Base-by-base conservation (phyloP, 2,113 vertebrate species). In the Eleginops maclovinus region DNA sequence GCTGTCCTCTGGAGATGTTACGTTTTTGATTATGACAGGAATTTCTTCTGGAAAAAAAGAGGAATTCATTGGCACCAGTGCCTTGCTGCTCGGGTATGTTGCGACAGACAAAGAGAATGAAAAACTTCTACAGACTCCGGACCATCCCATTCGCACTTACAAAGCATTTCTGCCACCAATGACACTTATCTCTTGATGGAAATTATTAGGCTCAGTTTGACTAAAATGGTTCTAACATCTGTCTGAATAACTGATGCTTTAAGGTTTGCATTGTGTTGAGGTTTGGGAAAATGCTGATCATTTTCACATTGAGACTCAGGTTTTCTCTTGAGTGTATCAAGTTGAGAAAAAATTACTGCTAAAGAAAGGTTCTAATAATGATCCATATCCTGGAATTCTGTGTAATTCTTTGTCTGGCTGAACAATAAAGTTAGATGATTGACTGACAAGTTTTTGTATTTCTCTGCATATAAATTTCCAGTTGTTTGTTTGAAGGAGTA, bases 11-110 rank as follows among this genome's bases (percentile, higher is more conserved):
- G 62, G 71, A 79, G 66, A 82, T 80, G 49, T 87, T 68, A 83
- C 82, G 79, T 77, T 81, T 80, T 66, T 65, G 58, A 85, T 75
- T 82, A 78, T 88, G 84, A 89, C 64, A 84, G 72, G 62, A 81
- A 70, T 83, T 86, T 86, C 70, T 88, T 92, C 83, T 83, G 62
- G n/a, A n/a, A n/a, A n/a, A 74, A 89, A 77, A 79, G 58, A 59
- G 61, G 40, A 75, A 79, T 61, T 76, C 77, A 77, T 75, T 72
- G 54, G 73, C 55, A 75, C 71, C 51, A 47, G 54, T 31, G 49
- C 31, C 22, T 72, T 70, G 28, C 43, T 68, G 78, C 61, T 72
- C 31, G 28, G 28, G 28, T 31, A 31, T 31, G 40, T 1, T 60
- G 70, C 53, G 36, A 79, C 56, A 77, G 58, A 77, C n/a, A 76